A percentile compares a stretch with the other conserved stretches of the same genome.
Evolutionary conservation across 2,113 vertebrate genomes (phyloP).

Genomic region (Ranitomeya variabilis): DNA sequence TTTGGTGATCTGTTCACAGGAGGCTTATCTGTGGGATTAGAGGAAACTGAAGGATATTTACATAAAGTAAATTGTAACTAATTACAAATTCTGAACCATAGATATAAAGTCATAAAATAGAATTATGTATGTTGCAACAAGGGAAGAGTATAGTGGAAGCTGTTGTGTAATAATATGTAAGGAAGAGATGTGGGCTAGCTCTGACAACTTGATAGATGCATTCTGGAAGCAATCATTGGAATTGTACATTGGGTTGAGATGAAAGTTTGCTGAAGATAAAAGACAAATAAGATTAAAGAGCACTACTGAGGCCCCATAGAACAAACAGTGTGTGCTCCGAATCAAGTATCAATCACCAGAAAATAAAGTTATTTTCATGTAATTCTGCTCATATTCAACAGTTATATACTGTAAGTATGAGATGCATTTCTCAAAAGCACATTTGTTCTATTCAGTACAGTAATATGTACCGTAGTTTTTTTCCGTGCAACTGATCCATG

Average conservation of each 20-base stretch:
- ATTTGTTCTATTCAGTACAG: neutral
- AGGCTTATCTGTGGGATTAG: neutral
- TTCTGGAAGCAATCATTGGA: slow-evolving; percentile 8
- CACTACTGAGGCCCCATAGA: neutral
- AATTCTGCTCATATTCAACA: neutral
- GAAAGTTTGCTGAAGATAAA: neutral
- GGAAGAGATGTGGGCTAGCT: neutral
- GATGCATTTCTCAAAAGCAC: neutral
- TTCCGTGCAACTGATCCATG: neutral
- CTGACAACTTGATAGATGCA: slow-evolving; percentile 21
- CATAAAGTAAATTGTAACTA: neutral
- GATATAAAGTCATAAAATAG: neutral
- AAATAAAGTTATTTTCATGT: neutral
- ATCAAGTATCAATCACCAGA: slow-evolving; percentile 3
- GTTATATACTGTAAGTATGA: neutral
- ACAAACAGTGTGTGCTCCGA: neutral
- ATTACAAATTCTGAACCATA: neutral
- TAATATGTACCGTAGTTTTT: neutral
- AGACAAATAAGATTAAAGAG: slow-evolving; percentile 52
- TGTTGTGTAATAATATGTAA: slow-evolving; percentile 6
- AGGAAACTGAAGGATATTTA: neutral
- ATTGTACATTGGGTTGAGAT: slow-evolving; percentile 22
- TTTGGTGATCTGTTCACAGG: neutral
- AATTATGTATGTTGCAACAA: neutral
- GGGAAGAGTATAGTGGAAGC: neutral